Conservation (phyloP, 2,797 vertebrate species). For the Furcifer pardalis region DNA sequence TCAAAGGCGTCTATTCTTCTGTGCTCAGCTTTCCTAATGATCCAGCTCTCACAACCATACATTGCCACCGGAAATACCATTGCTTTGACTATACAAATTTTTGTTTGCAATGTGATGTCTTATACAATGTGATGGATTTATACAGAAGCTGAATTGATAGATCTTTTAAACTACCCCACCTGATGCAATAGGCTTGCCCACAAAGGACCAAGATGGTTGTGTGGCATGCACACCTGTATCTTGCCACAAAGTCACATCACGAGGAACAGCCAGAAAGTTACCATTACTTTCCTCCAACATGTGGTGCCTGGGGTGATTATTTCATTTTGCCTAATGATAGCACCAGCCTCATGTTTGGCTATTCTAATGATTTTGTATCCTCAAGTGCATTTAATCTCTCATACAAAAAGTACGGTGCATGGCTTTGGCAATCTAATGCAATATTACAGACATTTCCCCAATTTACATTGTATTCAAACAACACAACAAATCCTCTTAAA, state of each 20-base stretch:
- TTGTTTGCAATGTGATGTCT: no score
- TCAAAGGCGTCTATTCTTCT: no score
- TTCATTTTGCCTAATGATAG: background rate
- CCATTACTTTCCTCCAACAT: background rate
- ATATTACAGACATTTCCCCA: background rate
- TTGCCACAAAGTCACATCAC: background rate
- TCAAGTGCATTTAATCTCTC: background rate
- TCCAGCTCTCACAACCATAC: no score
- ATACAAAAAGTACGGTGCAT: background rate
- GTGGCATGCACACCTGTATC: no score
- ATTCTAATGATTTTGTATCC: background rate
- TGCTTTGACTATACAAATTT: no score
- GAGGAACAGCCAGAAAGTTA: background rate
- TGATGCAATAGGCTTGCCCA: no score
- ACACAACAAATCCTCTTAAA: background rate
- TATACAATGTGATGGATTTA: no score
- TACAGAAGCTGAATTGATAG: no score
- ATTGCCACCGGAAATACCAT: no score
- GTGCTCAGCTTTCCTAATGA: no score
- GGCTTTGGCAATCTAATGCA: background rate
- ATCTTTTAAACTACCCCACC: no score
- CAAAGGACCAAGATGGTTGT: no score
- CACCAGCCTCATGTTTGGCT: background rate
- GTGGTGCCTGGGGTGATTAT: background rate
- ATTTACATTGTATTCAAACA: background rate